phyloP scores from a whole-genome alignment of 2,113 vertebrate species.

The Oryzias woworae region DNA sequence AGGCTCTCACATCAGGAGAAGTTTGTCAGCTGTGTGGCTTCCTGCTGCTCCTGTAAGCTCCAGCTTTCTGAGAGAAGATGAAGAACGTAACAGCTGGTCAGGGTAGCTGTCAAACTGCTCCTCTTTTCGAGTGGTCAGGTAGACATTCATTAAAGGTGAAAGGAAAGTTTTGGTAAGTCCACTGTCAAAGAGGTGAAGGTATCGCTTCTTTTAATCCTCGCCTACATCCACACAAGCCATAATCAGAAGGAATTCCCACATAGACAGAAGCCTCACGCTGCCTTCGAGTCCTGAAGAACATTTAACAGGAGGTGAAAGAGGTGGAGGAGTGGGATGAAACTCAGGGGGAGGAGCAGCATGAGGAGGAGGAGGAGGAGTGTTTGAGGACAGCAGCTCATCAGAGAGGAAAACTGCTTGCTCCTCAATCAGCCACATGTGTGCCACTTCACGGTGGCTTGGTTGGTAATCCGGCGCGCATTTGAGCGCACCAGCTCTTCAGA shows the following conservation, averaged over 20 bases:
- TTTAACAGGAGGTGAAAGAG: slow-evolving; percentile 54
- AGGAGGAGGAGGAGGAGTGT: slow-evolving; percentile 43
- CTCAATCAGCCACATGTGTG: slow-evolving; percentile 7
- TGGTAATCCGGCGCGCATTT: slow-evolving; percentile 23
- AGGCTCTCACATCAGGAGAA: slow-evolving; percentile 40
- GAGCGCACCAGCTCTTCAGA: slow-evolving; percentile 1
- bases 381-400: slow-evolving; percentile 28
- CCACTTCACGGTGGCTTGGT: slow-evolving; percentile 12
- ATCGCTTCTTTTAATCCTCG: slow-evolving; percentile 11
- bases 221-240: slow-evolving; percentile 24
- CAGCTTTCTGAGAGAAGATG: slow-evolving; percentile 21
- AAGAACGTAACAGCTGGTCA: slow-evolving; percentile 52
- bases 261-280: slow-evolving; percentile 56
- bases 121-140: slow-evolving; percentile 1
- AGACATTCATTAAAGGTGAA: neutral
- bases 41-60: neutral
- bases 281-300: slow-evolving; percentile 56
- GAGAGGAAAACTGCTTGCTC: slow-evolving; percentile 18
- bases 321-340: slow-evolving; percentile 45
- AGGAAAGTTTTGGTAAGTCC: slow-evolving; percentile 44
- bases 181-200: neutral
- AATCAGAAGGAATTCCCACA: slow-evolving; percentile 59
- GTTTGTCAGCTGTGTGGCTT: slow-evolving; percentile 15
- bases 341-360: slow-evolving; percentile 2
- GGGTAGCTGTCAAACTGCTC: slow-evolving; percentile 25